Conservation (phyloP, 2,113 vertebrate species). For the Pelecanus crispus region DNA sequence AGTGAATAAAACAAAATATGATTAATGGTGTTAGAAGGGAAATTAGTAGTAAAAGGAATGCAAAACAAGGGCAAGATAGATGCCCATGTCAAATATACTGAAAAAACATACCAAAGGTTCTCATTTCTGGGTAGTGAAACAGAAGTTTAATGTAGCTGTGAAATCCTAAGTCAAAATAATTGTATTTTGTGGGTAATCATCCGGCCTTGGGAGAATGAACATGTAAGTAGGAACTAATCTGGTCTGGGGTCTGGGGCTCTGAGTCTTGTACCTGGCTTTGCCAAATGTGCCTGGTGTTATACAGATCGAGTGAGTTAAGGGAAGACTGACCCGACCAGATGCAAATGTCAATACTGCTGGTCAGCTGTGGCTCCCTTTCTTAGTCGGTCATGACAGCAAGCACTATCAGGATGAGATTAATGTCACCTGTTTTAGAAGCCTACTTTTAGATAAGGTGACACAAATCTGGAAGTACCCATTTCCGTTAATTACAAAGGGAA, state of each 20-base stretch:
- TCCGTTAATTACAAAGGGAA: constrained; percentile 1
- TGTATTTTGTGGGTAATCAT: not conserved
- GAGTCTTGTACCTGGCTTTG: not conserved
- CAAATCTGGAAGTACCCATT: constrained; percentile 25
- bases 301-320: not conserved
- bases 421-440: not conserved
- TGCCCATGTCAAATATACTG: not conserved
- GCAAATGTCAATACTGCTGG: not conserved
- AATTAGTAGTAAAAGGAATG: not conserved
- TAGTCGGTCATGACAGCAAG: not conserved
- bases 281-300: not conserved
- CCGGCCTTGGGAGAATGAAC: not conserved
- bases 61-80: not conserved
- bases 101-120: not conserved
- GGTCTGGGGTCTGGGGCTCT: not conserved
- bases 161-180: not conserved
- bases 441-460: not conserved
- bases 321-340: not conserved
- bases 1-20: not conserved
- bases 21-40: not conserved
- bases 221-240: not conserved
- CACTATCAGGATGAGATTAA: not conserved
- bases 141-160: not conserved
- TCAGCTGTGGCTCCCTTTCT: not conserved
- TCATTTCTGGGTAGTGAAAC: not conserved